These are phyloP conservation scores for Hyles euphorbiae DNA, from an alignment of 1,140 invertebrate species.

Conservation along the genomic window DNA sequence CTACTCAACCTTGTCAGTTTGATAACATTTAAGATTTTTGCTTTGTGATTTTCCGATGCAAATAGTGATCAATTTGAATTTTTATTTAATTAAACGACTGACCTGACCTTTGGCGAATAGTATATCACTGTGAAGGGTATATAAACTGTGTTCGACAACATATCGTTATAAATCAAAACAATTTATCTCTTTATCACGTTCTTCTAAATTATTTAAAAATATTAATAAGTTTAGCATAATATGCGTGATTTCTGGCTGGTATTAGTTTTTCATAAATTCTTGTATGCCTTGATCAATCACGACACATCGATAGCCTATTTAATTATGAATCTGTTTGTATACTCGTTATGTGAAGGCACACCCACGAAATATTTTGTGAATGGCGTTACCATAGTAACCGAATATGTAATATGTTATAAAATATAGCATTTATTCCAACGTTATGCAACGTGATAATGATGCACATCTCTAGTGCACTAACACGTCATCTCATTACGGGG, in stretches of 20 bases:
- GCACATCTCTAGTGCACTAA: slow-evolving; percentile 3
- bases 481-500: slow-evolving; percentile 26
- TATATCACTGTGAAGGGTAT: slow-evolving; percentile 8
- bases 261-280: slow-evolving; percentile 3
- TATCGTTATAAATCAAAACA: slow-evolving; percentile 7
- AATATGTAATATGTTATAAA: too few relatives aligned
- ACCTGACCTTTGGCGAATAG: slow-evolving; percentile 9
- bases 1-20: too few relatives aligned
- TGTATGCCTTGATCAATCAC: background rate
- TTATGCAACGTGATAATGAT: background rate
- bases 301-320: too few relatives aligned
- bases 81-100: slow-evolving; percentile 10
- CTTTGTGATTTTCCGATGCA: background rate
- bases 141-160: slow-evolving; percentile 3
- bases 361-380: too few relatives aligned
- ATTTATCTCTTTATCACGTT: slow-evolving; percentile 2
- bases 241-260: background rate
- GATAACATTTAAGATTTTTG: too few relatives aligned
- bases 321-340: too few relatives aligned
- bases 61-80: slow-evolving; percentile 9
- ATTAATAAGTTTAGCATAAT: slow-evolving; percentile 4
- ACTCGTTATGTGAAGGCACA: too few relatives aligned
- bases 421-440: too few relatives aligned
- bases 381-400: too few relatives aligned
- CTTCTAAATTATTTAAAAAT: slow-evolving; percentile 1